Base-by-base conservation (phyloP, 2,888 invertebrate genomes). In the Caenorhabditis panamensis region DNA sequence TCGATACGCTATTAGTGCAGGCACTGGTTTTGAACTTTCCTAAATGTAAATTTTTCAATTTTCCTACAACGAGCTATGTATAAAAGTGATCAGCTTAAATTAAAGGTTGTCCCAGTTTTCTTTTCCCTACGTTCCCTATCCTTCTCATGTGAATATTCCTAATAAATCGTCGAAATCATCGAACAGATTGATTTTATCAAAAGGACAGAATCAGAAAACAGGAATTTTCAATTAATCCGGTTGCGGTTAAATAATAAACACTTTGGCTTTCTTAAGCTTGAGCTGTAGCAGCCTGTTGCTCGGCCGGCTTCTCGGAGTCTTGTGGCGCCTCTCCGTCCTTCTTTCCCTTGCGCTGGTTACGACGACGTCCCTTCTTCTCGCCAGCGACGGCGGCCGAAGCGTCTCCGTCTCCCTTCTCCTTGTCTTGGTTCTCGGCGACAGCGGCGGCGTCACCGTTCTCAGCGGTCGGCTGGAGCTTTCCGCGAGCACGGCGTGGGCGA, bases 1-100 rank as follows among this genome's bases (percentile, higher is more conserved):
- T 5, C 94, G 97, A 41, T 99, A 99, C 91, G 99, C 99, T 0
- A 96, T 99, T 69, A 95, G 95, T 84, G 96, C 97, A 89, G 97
- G 98, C 92, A 97, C 98, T 18, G 99, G 99, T 24, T 99, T 99
- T 92, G 99, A 99, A 92, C 93, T 99, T 5, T 86, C 86, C 54
- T 88, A 59, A 84, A 41, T 53, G n/a, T 28, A 16, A 11, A 28
- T 37, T 28, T 22, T 53, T 44, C 28, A 28, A 54, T 24, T 22
- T 44, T 47, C 16, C 41, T 13, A 41, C 41, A 41, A 41, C 41
- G 41, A 41, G 41, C 5, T 47, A 47, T 47, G 13, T 49, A 49
- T 24, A 24, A 20, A 49, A n/a, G 22, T 51, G 26, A 26, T 51
- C 24, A 13, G 24, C 54, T 36, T n/a, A n/a, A n/a, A n/a, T n/a